Evolutionary conservation across 2,113 vertebrate species (phyloP), one percentile per base, ranked within the genome.

Genomic region (Charadrius vociferus): DNA sequence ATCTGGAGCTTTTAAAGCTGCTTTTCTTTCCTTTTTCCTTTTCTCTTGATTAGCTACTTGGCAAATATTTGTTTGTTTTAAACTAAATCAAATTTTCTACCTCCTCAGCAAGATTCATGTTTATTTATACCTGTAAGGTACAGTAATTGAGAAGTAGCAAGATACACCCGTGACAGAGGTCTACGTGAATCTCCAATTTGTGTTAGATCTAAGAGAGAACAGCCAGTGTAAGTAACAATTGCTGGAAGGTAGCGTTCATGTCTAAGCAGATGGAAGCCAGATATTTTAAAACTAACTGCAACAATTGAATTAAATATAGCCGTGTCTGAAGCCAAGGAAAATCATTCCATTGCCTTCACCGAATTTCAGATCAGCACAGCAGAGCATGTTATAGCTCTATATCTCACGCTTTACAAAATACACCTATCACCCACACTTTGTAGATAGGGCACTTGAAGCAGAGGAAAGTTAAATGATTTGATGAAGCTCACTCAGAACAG

Each of bases 211-310:
- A 66, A 72, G 39, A 81, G 55, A 89, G 65, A 91, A 92, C 41
- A 93, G 67, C 9, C 73, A 77, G 45, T 7, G 8, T 91, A 94
- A 96, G n/a, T 88, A 93, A 90, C 0, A 2, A 63, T 55, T 91
- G 55, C 74, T 94, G 78, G 81, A 91, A 93, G 58, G 88, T 50
- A 93, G 58, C 1, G 18, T n/a, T 95, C 82, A 73, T 85, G 66
- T 87, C 78, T 77, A 79, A 93, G 74, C 58, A 95, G 77, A 81
- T 81, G 81, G 91, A 96, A 95, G 49, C 17, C 45, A 91, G 81
- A 47, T 90, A 95, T 86, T 96, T 93, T 81, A 95, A 92, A 96
- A 94, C 56, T 81, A 96, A 91, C 70, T 80, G 81, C 91, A 95
- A 82, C 78, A 85, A 88, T 30, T 87, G 81, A 86, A 86, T 97